phyloP scores from a whole-genome alignment of 2,113 vertebrate species.

The Prolemur simus region DNA sequence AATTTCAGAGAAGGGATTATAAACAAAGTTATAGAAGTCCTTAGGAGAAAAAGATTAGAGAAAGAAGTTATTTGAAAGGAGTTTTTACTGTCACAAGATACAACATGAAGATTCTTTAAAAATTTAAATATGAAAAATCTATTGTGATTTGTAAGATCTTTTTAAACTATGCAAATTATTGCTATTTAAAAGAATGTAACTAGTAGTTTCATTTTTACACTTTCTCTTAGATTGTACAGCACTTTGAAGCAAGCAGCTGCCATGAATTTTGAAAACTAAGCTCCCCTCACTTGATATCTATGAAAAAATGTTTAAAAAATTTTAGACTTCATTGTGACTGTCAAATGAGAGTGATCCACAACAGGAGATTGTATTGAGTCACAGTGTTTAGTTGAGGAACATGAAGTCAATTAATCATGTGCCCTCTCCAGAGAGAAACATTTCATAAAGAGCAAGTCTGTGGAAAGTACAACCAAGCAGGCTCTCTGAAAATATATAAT shows the following conservation, averaged over 20 bases:
- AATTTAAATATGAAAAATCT: slow-evolving; percentile 11
- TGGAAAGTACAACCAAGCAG: neutral
- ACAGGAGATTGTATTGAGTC: neutral
- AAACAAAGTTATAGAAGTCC: neutral
- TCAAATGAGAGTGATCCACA: neutral
- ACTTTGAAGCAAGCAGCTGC: slow-evolving; percentile 47
- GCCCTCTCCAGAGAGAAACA: neutral
- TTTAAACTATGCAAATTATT: slow-evolving; percentile 42
- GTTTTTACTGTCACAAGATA: neutral
- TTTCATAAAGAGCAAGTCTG: neutral
- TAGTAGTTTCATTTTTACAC: slow-evolving; percentile 55
- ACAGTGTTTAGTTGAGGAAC: neutral
- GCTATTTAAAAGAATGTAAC: slow-evolving; percentile 18
- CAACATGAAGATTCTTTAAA: neutral
- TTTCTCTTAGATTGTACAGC: slow-evolving; percentile 41
- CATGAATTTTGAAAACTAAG: slow-evolving; percentile 47
- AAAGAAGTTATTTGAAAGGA: neutral
- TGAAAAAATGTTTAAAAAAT: slow-evolving; percentile 2
- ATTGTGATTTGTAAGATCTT: slow-evolving; percentile 34
- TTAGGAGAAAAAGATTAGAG: neutral
- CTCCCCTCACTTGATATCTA: neutral
- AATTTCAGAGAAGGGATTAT: neutral
- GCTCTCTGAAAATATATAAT: neutral
- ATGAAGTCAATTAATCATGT: neutral
- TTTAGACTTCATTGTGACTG: neutral